Evolutionary conservation across 2,888 invertebrate genomes (phyloP), one percentile per base, ranked within the genome.

Genomic region (Pterobdella sp.): DNA sequence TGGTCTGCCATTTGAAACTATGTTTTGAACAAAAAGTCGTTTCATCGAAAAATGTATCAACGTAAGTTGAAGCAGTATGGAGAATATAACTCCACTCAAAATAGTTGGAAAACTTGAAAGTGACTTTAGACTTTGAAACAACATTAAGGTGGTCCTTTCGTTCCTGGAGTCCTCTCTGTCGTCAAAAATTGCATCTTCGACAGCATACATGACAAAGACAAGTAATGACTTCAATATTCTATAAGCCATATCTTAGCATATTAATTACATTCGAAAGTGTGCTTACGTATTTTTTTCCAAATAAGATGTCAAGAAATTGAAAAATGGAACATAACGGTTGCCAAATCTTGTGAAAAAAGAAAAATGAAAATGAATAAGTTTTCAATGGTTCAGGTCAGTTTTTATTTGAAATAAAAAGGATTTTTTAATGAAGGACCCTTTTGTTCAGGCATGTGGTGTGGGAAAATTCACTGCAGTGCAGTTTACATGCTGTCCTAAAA

Each of bases 151-250:
- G 96, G 95, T 83, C 93, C 94, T 82, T 97, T 97, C 89, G 95
- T 95, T 87, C 94, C 94, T 83, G 97, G 97, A 85, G 97, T 97
- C 76, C 88, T 98, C 80, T 88, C 97, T 80, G 97, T 98, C 52
- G 97, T 97, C 22, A 94, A 95, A 86, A 93, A 94, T 83, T 98
- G 97, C 85, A 89, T 94, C 79, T 98, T 98, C 87, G 96, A 96
- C 85, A 97, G 98, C 87, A 93, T 96, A 84, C 95, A 96, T 87
- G 94, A 96, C 86, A 91, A 93, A 83, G 91, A 92, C 81, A 79
- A 56, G 60, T 56, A 42, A 7, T 42, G 7, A 18, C 42, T 14
- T 56, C n/a, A 3, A 56, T 56, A n/a, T 56, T 56, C 18, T 56
- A 26, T 22, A 56, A n/a, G 18, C n/a, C 14, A 22, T 56, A 4